These are phyloP conservation scores for Eustalomyia histrio DNA, from an alignment of 2,888 invertebrate genomes.

Conservation along the genomic window DNA sequence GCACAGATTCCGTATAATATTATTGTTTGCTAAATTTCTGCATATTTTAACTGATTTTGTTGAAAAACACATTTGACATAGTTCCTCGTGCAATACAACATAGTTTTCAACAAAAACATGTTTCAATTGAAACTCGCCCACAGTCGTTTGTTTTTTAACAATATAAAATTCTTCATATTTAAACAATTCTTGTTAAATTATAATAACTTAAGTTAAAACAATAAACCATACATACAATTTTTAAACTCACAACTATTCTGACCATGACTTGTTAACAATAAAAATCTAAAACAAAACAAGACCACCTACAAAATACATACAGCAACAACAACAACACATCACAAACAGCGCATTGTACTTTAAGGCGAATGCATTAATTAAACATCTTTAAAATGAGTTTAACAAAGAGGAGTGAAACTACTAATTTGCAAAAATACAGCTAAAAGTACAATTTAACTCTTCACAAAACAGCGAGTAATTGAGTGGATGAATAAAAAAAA, in stretches of 20 bases:
- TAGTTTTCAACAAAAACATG: too few relatives aligned
- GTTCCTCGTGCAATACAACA: too few relatives aligned
- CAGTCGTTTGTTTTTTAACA: too few relatives aligned
- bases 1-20: too few relatives aligned
- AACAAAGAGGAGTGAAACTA: background rate
- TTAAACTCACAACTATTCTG: slow-evolving; percentile 20
- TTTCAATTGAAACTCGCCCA: too few relatives aligned
- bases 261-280: slow-evolving; percentile 40
- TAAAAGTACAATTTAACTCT: background rate
- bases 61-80: too few relatives aligned
- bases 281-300: slow-evolving; percentile 13
- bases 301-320: slow-evolving; percentile 43
- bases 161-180: too few relatives aligned
- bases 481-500: slow-evolving; percentile 6
- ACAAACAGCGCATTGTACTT: background rate
- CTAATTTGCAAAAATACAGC: background rate
- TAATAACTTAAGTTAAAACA: background rate
- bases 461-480: background rate
- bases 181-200: background rate
- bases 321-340: background rate
- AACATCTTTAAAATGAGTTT: background rate
- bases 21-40: too few relatives aligned
- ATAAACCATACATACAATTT: background rate
- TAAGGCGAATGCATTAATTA: background rate
- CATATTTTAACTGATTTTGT: too few relatives aligned